Evolutionary conservation across 2,113 vertebrate species (phyloP).

Genomic region (Carettochelys insculpta): DNA sequence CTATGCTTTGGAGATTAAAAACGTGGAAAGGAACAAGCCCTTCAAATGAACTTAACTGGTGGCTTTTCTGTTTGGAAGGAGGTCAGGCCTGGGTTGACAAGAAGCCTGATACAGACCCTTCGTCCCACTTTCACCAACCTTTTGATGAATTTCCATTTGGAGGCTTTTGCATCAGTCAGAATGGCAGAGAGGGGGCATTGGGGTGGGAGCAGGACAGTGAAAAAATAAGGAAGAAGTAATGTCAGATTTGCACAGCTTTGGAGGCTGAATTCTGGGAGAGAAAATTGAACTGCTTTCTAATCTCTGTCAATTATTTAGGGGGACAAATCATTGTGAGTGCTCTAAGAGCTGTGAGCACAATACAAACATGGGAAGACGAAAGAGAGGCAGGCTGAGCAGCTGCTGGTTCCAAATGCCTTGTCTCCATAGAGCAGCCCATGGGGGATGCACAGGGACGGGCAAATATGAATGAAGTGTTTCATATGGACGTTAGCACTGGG

Average conservation of each 20-base stretch:
- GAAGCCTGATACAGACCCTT: not conserved
- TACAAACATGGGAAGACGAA: not conserved
- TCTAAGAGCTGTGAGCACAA: not conserved
- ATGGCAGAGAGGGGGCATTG: not conserved
- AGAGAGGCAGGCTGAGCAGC: not conserved
- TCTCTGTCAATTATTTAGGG: not conserved
- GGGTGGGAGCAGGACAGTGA: not conserved
- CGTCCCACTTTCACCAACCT: not conserved
- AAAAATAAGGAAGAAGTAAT: not conserved
- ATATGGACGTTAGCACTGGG: not conserved
- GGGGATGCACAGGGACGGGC: not conserved
- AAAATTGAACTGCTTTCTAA: not conserved
- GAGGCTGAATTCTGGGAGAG: not conserved
- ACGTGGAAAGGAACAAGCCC: not conserved
- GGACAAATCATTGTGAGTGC: not conserved
- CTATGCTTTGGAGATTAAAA: not conserved
- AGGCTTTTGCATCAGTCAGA: not conserved
- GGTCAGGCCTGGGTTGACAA: not conserved
- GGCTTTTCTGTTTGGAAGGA: not conserved
- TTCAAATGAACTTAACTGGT: not conserved
- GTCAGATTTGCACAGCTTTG: not conserved
- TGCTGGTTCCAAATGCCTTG: not conserved
- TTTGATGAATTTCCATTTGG: not conserved
- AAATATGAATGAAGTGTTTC: not conserved
- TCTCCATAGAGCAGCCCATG: not conserved